Percentiles rank a stretch among this genome's conserved stretches.
These are phyloP conservation scores for Aethina tumida DNA, from an alignment of 1,140 invertebrate species.

Conservation along the genomic window DNA sequence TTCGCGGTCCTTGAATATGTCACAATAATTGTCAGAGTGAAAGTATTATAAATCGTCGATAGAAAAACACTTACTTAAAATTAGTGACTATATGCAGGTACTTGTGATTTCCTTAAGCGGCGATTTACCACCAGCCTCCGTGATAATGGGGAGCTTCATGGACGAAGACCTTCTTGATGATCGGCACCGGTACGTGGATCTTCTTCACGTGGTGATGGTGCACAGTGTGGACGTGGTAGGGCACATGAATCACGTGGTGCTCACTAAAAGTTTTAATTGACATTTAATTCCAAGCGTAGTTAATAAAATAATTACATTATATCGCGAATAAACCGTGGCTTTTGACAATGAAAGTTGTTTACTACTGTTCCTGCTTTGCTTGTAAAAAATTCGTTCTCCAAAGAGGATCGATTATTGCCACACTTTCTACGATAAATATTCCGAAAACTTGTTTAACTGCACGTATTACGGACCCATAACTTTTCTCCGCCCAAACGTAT, in stretches of 20 bases:
- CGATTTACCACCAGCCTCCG: slow-evolving; percentile 28
- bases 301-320: no score
- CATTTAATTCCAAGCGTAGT: no score
- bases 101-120: slow-evolving; percentile 2
- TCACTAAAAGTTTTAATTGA: slow-evolving; percentile 38
- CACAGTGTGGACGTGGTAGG: slow-evolving; percentile 53
- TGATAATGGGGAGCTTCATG: slow-evolving; percentile 23
- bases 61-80: slow-evolving; percentile 10
- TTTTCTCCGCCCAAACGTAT: no score
- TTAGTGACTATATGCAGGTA: slow-evolving; percentile 18
- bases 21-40: not conserved
- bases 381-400: no score
- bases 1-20: not conserved
- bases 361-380: no score
- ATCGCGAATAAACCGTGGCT: no score
- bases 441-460: no score
- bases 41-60: slow-evolving; percentile 1
- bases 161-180: slow-evolving; percentile 37
- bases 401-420: no score
- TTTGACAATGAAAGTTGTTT: no score
- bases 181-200: slow-evolving; percentile 38
- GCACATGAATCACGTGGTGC: slow-evolving; percentile 50
- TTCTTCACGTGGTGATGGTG: slow-evolving; percentile 56
- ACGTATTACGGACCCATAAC: no score
- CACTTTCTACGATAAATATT: no score